Evolutionary conservation across 1,140 invertebrate genomes (phyloP).

Genomic region (Penaeus chinensis): DNA sequence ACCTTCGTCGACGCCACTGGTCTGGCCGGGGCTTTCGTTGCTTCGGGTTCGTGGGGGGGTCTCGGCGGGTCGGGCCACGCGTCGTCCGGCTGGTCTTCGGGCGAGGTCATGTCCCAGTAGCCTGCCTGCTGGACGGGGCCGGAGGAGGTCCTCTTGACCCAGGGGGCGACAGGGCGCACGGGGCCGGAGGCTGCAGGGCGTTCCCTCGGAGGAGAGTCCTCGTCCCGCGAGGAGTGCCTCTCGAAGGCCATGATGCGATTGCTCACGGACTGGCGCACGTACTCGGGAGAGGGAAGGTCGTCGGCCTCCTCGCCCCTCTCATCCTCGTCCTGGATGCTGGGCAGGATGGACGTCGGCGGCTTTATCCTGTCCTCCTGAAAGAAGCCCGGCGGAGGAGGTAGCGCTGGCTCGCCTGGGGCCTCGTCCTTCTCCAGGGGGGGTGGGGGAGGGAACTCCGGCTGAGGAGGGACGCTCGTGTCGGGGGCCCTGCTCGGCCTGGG

Average conservation of each 20-base stretch:
- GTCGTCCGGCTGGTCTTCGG: constrained; percentile 25
- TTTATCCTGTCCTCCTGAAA: constrained; percentile 9
- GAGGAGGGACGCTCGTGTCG: not conserved
- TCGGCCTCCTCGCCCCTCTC: not conserved
- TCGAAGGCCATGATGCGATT: constrained; percentile 59
- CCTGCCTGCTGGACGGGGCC: constrained; percentile 50
- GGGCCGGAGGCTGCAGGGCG: constrained; percentile 10
- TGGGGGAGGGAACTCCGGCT: constrained; percentile 42
- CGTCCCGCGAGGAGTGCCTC: constrained; percentile 53
- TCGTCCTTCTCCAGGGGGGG: constrained; percentile 37
- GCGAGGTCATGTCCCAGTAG: constrained; percentile 56
- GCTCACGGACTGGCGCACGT: constrained; percentile 55
- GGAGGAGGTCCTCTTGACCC: constrained; percentile 61
- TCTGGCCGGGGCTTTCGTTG: no score
- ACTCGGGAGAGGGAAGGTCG: constrained; percentile 39
- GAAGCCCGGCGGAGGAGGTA: constrained; percentile 51
- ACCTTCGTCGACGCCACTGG: no score
- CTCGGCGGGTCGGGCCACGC: not conserved
- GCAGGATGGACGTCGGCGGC: not conserved
- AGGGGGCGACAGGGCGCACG: constrained; percentile 54
- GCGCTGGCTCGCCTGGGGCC: not conserved
- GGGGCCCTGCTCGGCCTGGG: constrained; percentile 10
- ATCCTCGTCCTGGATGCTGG: not conserved
- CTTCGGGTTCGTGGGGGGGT: not conserved
- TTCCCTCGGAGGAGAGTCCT: constrained; percentile 30